phyloP scores from a whole-genome alignment of 30 jellyfish, hydroid and myxozoan genomes.

The Morbakka virulenta region DNA sequence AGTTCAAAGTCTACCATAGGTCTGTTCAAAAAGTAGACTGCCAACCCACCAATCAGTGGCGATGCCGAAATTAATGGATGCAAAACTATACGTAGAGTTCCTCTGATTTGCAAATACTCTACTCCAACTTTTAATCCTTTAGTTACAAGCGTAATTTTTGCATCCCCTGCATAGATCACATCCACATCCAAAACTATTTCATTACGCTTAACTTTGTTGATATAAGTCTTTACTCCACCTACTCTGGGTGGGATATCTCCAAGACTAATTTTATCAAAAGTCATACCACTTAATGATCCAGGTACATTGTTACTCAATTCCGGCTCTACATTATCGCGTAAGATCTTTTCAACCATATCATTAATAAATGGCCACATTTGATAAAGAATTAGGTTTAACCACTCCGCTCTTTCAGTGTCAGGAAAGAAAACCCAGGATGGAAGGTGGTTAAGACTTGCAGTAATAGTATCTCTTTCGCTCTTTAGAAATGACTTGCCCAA shows the following conservation, averaged over 20 bases:
- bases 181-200: constrained; percentile 64
- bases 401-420: constrained; percentile 69
- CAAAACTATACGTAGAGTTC: constrained; percentile 56
- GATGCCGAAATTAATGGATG: constrained; percentile 50
- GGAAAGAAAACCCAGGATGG: constrained; percentile 81
- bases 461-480: not conserved
- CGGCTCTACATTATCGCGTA: constrained; percentile 60
- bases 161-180: constrained; percentile 63
- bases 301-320: constrained; percentile 57
- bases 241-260: constrained; percentile 74
- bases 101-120: constrained; percentile 60
- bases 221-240: constrained; percentile 62
- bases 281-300: constrained; percentile 50
- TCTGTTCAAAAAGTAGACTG: constrained; percentile 63
- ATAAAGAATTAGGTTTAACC: constrained; percentile 51
- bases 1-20: constrained; percentile 56
- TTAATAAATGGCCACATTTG: constrained; percentile 76
- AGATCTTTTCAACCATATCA: constrained; percentile 17
- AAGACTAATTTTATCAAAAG: constrained; percentile 48
- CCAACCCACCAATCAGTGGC: constrained; percentile 62
- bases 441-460: not conserved
- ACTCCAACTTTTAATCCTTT: constrained; percentile 68
- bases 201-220: constrained; percentile 48
- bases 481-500: not conserved
- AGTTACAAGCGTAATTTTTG: constrained; percentile 45